phyloP scores from a whole-genome alignment of 2,113 vertebrate genomes.

The Aspiorhynchus laticeps region DNA sequence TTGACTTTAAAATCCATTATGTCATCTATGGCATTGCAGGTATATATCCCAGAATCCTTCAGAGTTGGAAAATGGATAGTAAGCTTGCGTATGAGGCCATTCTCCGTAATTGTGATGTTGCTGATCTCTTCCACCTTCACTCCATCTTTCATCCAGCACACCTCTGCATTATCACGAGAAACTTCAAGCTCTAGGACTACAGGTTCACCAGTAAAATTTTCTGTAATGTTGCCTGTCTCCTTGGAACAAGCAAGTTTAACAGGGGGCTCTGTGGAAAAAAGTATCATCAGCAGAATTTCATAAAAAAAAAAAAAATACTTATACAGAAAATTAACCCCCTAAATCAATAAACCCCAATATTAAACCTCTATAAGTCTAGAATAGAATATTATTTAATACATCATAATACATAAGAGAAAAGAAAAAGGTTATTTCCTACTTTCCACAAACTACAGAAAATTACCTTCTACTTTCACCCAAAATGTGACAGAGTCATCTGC shows the following conservation, averaged over 20 bases:
- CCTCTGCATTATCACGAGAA: conserved; percentile 70
- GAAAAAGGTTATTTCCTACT: too few relatives aligned
- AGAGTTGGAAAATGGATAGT: conserved; percentile 66
- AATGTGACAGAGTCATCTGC: conserved; percentile 83
- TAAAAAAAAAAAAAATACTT: not conserved
- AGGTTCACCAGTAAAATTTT: conserved; percentile 63
- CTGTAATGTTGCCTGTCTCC: conserved; percentile 55
- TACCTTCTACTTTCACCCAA: conserved; percentile 83
- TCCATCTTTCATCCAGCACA: conserved; percentile 73
- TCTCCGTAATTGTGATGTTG: conserved; percentile 63
- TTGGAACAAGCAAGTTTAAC: conserved; percentile 62
- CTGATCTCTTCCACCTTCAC: conserved; percentile 65
- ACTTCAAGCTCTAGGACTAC: conserved; percentile 70
- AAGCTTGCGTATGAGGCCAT: conserved; percentile 68
- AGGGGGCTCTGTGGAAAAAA: conserved; percentile 65
- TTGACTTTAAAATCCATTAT: conserved; percentile 82
- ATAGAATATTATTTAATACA: not conserved
- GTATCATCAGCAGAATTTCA: not conserved
- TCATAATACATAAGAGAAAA: not conserved
- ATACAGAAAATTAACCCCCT: not conserved
- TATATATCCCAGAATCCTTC: conserved; percentile 79
- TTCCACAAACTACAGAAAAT: not conserved
- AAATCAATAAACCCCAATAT: not conserved
- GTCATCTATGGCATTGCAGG: conserved; percentile 74
- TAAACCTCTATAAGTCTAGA: not conserved